A percentile compares a stretch with the other conserved stretches of the same genome.
These are phyloP conservation scores for Hydraecia micacea DNA, from an alignment of 2,888 invertebrate genomes.

Conservation along the genomic window DNA sequence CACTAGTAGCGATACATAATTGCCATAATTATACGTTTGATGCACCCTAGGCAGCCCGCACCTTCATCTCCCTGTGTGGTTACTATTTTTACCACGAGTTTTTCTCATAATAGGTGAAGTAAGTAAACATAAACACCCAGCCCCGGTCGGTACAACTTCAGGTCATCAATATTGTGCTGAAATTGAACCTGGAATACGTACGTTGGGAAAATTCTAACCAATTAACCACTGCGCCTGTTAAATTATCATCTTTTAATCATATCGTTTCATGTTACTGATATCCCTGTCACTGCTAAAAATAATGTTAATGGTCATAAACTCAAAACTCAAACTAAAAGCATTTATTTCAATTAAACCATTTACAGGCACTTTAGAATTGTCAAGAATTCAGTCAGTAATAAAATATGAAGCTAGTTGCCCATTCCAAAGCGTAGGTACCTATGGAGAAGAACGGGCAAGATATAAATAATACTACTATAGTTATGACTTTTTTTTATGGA, in stretches of 20 bases:
- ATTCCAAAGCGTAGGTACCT: no score
- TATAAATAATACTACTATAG: no score
- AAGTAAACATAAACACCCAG: background rate
- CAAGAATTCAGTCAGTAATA: no score
- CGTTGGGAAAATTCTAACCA: background rate
- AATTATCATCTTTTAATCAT: background rate
- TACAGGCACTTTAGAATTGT: no score
- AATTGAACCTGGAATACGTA: background rate
- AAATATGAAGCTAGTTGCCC: no score
- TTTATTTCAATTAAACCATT: no score
- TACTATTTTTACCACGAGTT: background rate
- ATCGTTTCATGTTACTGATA: background rate
- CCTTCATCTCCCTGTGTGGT: no score
- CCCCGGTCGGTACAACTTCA: background rate
- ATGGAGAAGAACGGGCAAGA: no score
- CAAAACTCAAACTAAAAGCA: no score
- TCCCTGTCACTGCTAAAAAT: background rate
- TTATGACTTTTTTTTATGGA: no score
- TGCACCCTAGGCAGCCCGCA: background rate
- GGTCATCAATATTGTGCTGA: background rate
- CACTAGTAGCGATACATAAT: background rate
- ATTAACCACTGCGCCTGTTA: no score
- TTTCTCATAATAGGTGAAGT: background rate
- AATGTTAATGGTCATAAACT: no score
- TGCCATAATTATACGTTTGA: constrained; percentile 1